These are phyloP conservation scores for Prostheceraeus crozeri DNA, from an alignment of 2,888 invertebrate species.

Conservation along the genomic window DNA sequence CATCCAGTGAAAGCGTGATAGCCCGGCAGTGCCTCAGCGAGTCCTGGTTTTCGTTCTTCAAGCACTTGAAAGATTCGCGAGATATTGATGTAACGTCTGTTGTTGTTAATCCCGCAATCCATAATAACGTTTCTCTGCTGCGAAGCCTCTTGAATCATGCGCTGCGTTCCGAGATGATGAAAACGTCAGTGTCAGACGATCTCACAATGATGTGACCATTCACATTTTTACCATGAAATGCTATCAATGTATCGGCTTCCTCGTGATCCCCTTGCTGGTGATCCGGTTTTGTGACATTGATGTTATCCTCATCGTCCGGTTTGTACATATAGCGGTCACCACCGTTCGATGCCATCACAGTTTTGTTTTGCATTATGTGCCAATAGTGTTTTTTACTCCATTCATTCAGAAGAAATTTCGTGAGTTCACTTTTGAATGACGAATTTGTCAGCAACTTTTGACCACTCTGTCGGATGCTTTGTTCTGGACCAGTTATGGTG, in stretches of 20 bases:
- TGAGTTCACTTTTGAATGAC: too few species aligned
- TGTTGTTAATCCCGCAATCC: constrained; percentile 32
- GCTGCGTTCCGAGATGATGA: constrained; percentile 26
- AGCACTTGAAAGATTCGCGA: constrained; percentile 9
- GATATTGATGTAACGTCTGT: constrained; percentile 35
- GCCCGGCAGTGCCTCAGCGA: constrained; percentile 14
- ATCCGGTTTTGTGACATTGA: too few species aligned
- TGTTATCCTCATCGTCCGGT: too few species aligned
- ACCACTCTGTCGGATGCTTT: too few species aligned
- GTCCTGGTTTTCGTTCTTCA: constrained; percentile 24
- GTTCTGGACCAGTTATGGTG: too few species aligned
- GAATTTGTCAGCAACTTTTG: too few species aligned
- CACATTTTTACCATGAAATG: constrained; percentile 15
- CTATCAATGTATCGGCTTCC: constrained; percentile 34
- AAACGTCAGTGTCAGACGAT: constrained; percentile 33
- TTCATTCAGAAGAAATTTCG: too few species aligned
- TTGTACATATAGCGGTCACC: too few species aligned
- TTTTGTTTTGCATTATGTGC: too few species aligned
- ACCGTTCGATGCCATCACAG: too few species aligned
- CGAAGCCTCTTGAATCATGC: not conserved
- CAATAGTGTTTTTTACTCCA: too few species aligned
- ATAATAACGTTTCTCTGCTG: constrained; percentile 13
- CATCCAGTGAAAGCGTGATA: constrained; percentile 36
- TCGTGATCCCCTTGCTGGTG: constrained; percentile 29
- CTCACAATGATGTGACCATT: constrained; percentile 16